Percentiles rank a stretch among this genome's conserved stretches.
Evolutionary conservation across 2,113 vertebrate species (phyloP).

Genomic region (Peromyscus polionotus): DNA sequence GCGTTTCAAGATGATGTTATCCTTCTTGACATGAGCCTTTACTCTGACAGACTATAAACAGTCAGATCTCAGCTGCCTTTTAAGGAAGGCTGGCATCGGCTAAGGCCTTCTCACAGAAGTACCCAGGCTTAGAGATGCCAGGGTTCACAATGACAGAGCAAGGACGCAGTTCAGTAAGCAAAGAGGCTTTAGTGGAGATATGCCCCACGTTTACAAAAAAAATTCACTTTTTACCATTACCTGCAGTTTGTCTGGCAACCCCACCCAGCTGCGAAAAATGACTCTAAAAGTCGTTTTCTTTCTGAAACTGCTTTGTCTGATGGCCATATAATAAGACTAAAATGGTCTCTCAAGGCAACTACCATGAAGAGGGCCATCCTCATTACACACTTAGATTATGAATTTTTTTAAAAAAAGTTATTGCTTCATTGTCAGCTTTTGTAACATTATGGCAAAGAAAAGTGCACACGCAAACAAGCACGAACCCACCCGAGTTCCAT

Average conservation of each 20-base stretch:
- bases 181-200: neutral
- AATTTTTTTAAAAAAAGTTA: neutral
- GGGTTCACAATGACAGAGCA: neutral
- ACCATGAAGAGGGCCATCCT: neutral
- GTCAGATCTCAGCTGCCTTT: neutral
- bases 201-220: neutral
- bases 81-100: neutral
- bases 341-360: neutral
- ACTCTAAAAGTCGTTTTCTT: neutral
- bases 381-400: neutral
- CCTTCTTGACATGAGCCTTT: neutral
- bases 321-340: neutral
- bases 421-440: neutral
- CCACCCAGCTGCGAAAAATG: neutral
- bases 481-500: neutral
- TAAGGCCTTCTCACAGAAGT: neutral
- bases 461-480: neutral
- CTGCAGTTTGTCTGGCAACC: neutral
- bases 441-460: neutral
- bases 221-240: neutral
- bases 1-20: neutral
- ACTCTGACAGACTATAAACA: neutral
- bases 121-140: neutral
- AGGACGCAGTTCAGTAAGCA: neutral
- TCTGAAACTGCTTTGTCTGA: neutral